Conservation (phyloP, 1,140 invertebrate genomes). For the Brachionus angularis region DNA sequence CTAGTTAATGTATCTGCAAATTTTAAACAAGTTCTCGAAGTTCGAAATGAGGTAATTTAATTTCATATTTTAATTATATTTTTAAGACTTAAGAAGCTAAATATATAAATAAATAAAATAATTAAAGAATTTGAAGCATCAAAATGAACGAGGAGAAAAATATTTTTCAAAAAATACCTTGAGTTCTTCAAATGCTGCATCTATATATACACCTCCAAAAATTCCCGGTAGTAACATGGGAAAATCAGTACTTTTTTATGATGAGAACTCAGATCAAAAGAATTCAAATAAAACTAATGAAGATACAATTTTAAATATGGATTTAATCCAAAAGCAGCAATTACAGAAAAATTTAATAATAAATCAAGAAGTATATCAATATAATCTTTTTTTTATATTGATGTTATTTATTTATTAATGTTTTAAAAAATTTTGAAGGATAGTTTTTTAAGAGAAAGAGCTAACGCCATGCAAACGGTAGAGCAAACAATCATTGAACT, state of each 20-base stretch:
- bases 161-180: conserved; percentile 42
- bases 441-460: conserved; percentile 81
- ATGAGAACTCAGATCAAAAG: not conserved
- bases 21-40: conserved; percentile 87
- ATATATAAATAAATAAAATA: too few species aligned
- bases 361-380: not conserved
- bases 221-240: conserved; percentile 31
- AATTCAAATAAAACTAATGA: conserved; percentile 44
- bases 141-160: conserved; percentile 30
- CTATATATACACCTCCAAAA: conserved; percentile 9
- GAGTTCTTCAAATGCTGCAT: not conserved
- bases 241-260: conserved; percentile 35
- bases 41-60: conserved; percentile 69
- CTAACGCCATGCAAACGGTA: conserved; percentile 97
- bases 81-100: not conserved
- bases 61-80: too few species aligned
- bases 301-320: conserved; percentile 24
- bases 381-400: not conserved
- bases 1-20: conserved; percentile 91
- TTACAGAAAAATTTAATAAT: conserved; percentile 23
- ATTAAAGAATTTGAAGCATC: conserved; percentile 23
- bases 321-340: conserved; percentile 19
- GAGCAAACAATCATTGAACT: conserved; percentile 97
- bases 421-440: conserved; percentile 63
- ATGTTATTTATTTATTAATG: not conserved